phyloP scores from a whole-genome alignment of 2,797 vertebrate genomes.

The Thalassophryne amazonica region DNA sequence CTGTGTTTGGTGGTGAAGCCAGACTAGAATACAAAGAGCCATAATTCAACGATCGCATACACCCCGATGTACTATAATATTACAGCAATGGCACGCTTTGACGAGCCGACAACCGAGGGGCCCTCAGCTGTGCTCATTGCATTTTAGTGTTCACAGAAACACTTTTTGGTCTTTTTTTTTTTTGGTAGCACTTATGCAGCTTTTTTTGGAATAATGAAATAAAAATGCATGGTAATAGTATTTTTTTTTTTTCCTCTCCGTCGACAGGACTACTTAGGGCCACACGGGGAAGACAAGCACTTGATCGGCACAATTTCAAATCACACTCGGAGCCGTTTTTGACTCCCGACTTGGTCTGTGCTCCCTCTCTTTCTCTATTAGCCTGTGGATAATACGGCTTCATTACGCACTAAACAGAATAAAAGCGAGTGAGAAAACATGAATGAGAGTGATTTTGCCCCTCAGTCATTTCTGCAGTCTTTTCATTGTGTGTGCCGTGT shows the following conservation, averaged over 20 bases:
- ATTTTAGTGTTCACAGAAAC: constrained; percentile 49
- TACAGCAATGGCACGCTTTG: constrained; percentile 61
- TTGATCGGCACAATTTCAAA: constrained; percentile 68
- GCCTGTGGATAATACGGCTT: constrained; percentile 53
- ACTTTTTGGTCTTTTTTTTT: constrained; percentile 16
- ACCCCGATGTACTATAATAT: constrained; percentile 59
- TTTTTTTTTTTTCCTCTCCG: constrained; percentile 39
- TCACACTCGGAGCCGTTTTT: constrained; percentile 29
- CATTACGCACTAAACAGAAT: constrained; percentile 55
- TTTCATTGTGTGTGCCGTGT: constrained; percentile 63
- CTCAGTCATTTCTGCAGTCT: constrained; percentile 56
- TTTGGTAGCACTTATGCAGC: constrained; percentile 47
- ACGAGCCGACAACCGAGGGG: constrained; percentile 36
- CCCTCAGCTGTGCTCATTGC: constrained; percentile 57
- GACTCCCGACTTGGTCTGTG: constrained; percentile 41
- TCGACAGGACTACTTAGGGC: constrained; percentile 42
- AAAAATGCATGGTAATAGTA: constrained; percentile 30
- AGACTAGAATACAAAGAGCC: constrained; percentile 77
- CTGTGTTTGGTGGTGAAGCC: constrained; percentile 85
- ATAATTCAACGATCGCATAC: constrained; percentile 71
- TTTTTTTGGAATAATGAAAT: constrained; percentile 17
- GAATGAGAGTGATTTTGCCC: constrained; percentile 53
- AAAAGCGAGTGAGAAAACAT: constrained; percentile 52
- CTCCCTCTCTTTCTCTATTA: constrained; percentile 21
- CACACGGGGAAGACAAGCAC: constrained; percentile 37